A percentile compares a stretch with the other conserved stretches of the same genome.
Conservation (phyloP, 2,113 vertebrate species). For the Pteropus alecto region DNA sequence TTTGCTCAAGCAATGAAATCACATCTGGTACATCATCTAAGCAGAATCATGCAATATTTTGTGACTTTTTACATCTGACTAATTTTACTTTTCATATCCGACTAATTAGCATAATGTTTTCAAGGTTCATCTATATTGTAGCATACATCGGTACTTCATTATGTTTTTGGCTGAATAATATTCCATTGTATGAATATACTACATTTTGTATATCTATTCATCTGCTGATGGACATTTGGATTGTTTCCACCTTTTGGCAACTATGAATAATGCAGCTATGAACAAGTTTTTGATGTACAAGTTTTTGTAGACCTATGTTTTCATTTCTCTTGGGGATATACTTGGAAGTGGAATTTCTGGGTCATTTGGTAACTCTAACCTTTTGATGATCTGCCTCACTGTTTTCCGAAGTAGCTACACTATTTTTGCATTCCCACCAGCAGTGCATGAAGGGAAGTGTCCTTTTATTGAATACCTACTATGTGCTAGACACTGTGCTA, state of each 20-base stretch:
- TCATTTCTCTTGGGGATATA: background rate
- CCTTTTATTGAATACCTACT: background rate
- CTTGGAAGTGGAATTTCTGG: background rate
- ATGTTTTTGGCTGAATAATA: background rate
- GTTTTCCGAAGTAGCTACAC: background rate
- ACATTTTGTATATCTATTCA: rapidly evolving
- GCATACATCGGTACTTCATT: rapidly evolving
- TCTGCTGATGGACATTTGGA: background rate
- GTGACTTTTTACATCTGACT: background rate
- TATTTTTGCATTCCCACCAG: background rate
- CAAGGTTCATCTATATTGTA: background rate
- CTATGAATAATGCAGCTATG: background rate
- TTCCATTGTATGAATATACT: rapidly evolving
- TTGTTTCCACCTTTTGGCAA: background rate
- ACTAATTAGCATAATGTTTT: background rate
- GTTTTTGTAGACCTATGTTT: background rate
- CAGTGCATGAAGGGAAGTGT: background rate
- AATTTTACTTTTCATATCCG: background rate
- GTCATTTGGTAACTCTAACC: background rate
- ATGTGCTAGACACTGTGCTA: background rate
- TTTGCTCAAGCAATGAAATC: background rate
- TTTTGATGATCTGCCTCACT: background rate
- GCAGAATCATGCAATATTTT: background rate
- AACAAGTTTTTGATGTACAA: background rate
- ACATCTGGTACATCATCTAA: background rate